Evolutionary conservation across 2,888 invertebrate species (phyloP).

Genomic region (Nephrotoma flavescens): DNA sequence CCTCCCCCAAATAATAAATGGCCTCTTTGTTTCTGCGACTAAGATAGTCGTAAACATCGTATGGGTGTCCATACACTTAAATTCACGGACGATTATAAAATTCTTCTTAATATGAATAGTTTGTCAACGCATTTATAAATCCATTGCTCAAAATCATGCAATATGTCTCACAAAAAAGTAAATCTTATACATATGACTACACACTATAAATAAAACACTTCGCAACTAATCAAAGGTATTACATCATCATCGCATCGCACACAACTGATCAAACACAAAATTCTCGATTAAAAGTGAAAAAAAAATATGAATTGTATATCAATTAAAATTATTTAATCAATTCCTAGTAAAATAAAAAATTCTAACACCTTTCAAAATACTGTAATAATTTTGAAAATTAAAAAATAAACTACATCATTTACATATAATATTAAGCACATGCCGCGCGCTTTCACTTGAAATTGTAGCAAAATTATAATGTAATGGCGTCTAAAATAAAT

Average conservation of each 20-base stretch:
- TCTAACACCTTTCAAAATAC: neutral
- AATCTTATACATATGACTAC: neutral
- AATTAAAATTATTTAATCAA: neutral
- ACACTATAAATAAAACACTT: neutral
- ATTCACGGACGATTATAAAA: too few species aligned
- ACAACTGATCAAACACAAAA: neutral
- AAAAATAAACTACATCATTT: neutral
- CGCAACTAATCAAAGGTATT: neutral
- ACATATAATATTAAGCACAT: neutral
- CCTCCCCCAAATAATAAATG: too few species aligned
- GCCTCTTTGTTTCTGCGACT: too few species aligned
- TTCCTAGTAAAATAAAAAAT: neutral
- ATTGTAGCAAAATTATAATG: neutral
- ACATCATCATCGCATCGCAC: neutral
- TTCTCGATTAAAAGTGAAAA: neutral
- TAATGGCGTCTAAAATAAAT: neutral
- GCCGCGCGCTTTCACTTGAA: neutral
- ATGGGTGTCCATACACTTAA: too few species aligned
- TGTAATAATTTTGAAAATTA: neutral
- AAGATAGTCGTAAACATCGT: too few species aligned
- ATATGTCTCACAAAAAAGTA: too few species aligned
- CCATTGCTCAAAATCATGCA: too few species aligned
- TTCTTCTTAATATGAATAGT: too few species aligned
- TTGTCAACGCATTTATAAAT: too few species aligned
- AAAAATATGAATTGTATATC: neutral